Conservation (phyloP, 2,797 vertebrate genomes). For the Acanthornis magna region DNA sequence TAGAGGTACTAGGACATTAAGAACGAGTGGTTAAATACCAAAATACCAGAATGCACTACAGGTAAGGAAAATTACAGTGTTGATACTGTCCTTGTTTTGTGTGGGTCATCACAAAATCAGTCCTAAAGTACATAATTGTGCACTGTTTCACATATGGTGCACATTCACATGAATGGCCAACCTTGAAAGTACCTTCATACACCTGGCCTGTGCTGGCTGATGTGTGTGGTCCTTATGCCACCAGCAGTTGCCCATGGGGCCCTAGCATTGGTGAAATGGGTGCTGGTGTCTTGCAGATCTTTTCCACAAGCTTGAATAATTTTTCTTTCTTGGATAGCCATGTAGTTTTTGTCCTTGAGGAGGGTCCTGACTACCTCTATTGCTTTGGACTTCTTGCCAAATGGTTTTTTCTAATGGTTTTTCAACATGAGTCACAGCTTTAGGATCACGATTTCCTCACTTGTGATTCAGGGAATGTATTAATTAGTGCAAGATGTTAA, state of each 20-base stretch:
- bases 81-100: neutral
- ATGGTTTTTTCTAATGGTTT: neutral
- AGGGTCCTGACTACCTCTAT: neutral
- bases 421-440: neutral
- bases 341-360: neutral
- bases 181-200: neutral
- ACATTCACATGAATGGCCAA: neutral
- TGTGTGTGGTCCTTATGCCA: neutral
- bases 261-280: neutral
- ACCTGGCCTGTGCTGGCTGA: neutral
- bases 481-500: neutral
- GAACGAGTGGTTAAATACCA: neutral
- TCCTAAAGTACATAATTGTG: neutral
- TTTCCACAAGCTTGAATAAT: neutral
- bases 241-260: neutral
- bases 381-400: neutral
- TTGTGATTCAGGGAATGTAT: neutral
- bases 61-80: slow-evolving; percentile 29
- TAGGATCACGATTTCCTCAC: neutral
- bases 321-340: neutral
- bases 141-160: neutral
- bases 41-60: slow-evolving; percentile 34
- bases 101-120: neutral
- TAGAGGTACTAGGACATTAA: slow-evolving; percentile 22
- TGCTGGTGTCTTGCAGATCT: neutral